phyloP scores from a whole-genome alignment of 2,797 vertebrate species.

The Hippocampus kuda region DNA sequence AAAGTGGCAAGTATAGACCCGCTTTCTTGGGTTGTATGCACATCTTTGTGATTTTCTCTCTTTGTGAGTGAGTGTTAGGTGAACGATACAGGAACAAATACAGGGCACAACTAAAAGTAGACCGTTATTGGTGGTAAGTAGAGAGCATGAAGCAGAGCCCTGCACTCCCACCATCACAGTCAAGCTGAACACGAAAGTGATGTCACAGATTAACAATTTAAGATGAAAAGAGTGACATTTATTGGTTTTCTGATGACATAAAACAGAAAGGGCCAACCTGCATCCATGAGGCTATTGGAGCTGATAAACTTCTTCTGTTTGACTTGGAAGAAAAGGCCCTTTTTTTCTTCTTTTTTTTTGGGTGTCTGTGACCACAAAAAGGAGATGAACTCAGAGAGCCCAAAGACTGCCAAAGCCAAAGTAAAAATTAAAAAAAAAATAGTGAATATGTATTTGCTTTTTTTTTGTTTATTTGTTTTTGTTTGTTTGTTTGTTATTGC shows the following conservation, averaged over 20 bases:
- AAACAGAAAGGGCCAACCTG: not conserved
- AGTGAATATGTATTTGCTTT: too few species aligned
- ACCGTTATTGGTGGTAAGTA: conserved; percentile 57
- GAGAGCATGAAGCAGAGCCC: conserved; percentile 36
- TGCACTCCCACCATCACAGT: conserved; percentile 21
- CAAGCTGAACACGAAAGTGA: conserved; percentile 28
- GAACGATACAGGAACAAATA: conserved; percentile 45
- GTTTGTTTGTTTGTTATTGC: too few species aligned
- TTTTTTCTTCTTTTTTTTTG: not conserved
- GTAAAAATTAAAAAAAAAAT: not conserved
- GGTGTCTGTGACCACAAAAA: not conserved
- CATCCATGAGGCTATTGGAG: not conserved
- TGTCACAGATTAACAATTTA: conserved; percentile 34
- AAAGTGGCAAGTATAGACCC: conserved; percentile 56
- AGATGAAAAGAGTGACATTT: not conserved
- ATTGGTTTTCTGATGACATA: not conserved
- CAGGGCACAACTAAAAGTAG: conserved; percentile 39
- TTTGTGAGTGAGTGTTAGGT: conserved; percentile 16
- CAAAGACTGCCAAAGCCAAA: not conserved
- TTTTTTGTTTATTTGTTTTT: too few species aligned
- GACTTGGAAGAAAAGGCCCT: not conserved
- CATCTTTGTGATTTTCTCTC: conserved; percentile 22
- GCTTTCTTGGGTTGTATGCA: conserved; percentile 26
- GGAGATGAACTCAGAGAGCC: not conserved
- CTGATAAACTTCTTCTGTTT: not conserved